Base-by-base conservation (phyloP, 2,113 vertebrate genomes). In the Phaethornis superciliosus region DNA sequence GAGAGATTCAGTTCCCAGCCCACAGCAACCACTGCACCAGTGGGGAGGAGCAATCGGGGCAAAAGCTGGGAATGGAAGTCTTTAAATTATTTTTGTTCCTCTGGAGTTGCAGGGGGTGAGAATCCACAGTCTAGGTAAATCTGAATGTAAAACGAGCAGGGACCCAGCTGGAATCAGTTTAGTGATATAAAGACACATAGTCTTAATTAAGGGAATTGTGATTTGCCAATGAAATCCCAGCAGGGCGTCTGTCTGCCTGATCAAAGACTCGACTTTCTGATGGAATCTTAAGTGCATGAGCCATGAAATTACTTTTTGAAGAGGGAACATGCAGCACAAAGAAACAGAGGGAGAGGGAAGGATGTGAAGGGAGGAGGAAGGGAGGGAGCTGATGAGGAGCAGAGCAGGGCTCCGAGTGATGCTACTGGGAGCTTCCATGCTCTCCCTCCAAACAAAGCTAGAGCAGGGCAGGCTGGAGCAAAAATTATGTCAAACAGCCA, bases 261-360 rank as follows among this genome's bases (percentile, higher is more conserved):
- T 97, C 96, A 98, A 97, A 97, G 92, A 87, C 95, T 96, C 70
- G 37, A 95, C 96, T 97, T 98, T 97, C 97, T 98, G 97, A 98
- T 98, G 98, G 97, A 98, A 98, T 98, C 97, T 98, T 97, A 96
- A 98, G 97, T 91, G 97, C 98, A 98, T 80, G 95, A 98, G 97
- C 97, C 98, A 98, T 98, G 98, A 98, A 98, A 98, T 98, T 98
- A 97, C 97, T 98, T 98, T 97, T 90, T 80, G 94, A 94, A 96
- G 95, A 91, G 85, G 88, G 89, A 94, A 96, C 90, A 96, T 78
- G 93, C 49, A 6, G 85, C 90, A 94, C 52, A 76, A 85, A 90
- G 75, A 83, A 60, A 68, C 78, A 91, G 88, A 95, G 89, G 0
- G 4, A 80, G 79, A 90, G 59, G 28, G 55, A 52, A 87, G 84